These are phyloP conservation scores for Orthosia gothica DNA, from an alignment of 2,888 invertebrate species.

Conservation along the genomic window DNA sequence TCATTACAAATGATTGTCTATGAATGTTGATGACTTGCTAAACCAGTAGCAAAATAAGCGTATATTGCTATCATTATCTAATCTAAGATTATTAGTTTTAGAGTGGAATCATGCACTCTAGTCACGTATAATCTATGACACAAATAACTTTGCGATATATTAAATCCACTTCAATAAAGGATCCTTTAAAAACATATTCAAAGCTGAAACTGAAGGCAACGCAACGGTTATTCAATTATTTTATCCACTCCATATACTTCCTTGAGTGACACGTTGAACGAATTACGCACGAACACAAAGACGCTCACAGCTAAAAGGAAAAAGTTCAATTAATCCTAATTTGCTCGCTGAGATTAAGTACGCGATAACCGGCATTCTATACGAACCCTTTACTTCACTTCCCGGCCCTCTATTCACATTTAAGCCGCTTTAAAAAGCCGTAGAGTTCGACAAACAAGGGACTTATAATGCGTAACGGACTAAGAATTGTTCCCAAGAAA, in stretches of 20 bases:
- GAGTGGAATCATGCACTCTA: slow-evolving; percentile 63
- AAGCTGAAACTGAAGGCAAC: slow-evolving; percentile 49
- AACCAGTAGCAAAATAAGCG: slow-evolving; percentile 72
- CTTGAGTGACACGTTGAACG: slow-evolving; percentile 82
- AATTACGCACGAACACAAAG: slow-evolving; percentile 87
- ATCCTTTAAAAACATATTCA: slow-evolving; percentile 41
- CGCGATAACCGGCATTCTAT: slow-evolving; percentile 87
- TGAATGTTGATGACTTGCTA: slow-evolving; percentile 62
- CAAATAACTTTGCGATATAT: slow-evolving; percentile 51
- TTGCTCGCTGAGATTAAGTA: slow-evolving; percentile 89
- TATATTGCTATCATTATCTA: slow-evolving; percentile 72
- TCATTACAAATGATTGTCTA: slow-evolving; percentile 54
- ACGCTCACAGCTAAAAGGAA: slow-evolving; percentile 85
- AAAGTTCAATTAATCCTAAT: slow-evolving; percentile 92
- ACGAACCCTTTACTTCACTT: slow-evolving; percentile 88
- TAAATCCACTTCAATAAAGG: slow-evolving; percentile 36
- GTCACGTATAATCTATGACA: slow-evolving; percentile 62
- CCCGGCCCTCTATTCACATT: slow-evolving; percentile 83
- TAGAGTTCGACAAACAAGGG: slow-evolving; percentile 88
- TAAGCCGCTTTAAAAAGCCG: slow-evolving; percentile 90
- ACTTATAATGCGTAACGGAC: slow-evolving; percentile 87
- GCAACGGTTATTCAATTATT: slow-evolving; percentile 56
- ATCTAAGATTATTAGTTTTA: slow-evolving; percentile 74
- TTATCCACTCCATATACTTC: slow-evolving; percentile 80
- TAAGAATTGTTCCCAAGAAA: slow-evolving; percentile 83